Percentiles rank a stretch among this genome's conserved stretches.
phyloP scores from a whole-genome alignment of 2,797 vertebrate species.

The Distichodus sexfasciatus region DNA sequence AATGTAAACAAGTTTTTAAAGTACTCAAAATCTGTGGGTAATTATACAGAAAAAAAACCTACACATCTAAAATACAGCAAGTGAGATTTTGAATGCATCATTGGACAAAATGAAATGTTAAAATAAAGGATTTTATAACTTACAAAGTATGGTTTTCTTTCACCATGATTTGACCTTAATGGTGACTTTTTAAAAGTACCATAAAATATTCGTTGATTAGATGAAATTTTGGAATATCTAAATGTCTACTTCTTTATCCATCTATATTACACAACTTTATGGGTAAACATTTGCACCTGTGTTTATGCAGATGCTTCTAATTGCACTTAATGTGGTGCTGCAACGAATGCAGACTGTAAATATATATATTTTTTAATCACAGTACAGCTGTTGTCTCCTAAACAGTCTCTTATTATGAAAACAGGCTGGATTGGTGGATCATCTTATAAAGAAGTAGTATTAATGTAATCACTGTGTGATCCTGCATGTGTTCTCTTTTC shows the following conservation, averaged over 20 bases:
- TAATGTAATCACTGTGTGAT: background rate
- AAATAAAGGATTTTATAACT: background rate
- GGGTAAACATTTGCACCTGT: conserved; percentile 16
- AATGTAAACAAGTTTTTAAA: no score
- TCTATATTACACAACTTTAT: no score
- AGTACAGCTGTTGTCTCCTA: background rate
- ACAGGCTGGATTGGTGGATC: background rate
- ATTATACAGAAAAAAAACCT: no score
- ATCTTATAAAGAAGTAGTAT: no score
- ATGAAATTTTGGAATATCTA: no score
- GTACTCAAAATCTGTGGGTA: no score
- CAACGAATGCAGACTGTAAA: background rate
- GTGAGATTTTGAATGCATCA: no score
- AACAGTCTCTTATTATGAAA: background rate
- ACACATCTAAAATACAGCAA: no score
- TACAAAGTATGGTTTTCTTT: background rate
- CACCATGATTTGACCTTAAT: no score
- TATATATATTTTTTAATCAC: background rate
- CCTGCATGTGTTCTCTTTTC: background rate
- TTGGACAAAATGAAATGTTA: background rate
- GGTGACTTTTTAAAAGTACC: no score
- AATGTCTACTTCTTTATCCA: no score
- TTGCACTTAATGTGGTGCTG: background rate
- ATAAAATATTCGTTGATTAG: no score
- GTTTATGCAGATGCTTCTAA: conserved; percentile 17